These are phyloP conservation scores for Coelopa frigida DNA, from an alignment of 1,140 invertebrate genomes.

Conservation along the genomic window DNA sequence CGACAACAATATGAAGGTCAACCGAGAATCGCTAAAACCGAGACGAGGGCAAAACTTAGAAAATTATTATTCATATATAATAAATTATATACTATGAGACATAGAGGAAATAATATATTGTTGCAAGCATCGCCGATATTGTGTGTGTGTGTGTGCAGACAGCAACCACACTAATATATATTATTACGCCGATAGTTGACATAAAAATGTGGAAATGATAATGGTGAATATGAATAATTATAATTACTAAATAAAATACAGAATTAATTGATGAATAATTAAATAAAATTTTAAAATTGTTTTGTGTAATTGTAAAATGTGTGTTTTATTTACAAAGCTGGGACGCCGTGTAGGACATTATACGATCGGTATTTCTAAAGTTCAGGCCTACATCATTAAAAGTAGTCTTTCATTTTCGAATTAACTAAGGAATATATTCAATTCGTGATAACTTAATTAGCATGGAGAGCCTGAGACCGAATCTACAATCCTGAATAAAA, in stretches of 20 bases:
- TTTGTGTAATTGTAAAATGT: constrained; percentile 12
- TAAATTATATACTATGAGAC: neutral
- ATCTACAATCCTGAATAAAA: no score
- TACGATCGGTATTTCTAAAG: neutral
- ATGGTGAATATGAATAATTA: no score
- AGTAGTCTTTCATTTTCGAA: neutral
- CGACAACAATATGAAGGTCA: neutral
- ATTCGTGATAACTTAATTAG: no score
- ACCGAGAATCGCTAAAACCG: neutral
- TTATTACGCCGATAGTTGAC: no score
- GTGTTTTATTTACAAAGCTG: constrained; percentile 1
- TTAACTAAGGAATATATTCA: neutral
- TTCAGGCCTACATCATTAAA: neutral
- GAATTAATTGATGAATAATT: neutral
- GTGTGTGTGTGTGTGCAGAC: neutral
- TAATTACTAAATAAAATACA: neutral
- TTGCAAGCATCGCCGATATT: neutral
- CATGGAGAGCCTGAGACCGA: no score
- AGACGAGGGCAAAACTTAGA: neutral
- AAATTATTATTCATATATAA: neutral
- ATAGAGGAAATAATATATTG: neutral
- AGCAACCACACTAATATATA: no score
- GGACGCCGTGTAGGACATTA: neutral
- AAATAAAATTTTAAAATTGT: constrained; percentile 13
- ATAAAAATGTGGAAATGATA: no score